Conservation (phyloP, 2,113 vertebrate genomes). For the Salvator merianae region DNA sequence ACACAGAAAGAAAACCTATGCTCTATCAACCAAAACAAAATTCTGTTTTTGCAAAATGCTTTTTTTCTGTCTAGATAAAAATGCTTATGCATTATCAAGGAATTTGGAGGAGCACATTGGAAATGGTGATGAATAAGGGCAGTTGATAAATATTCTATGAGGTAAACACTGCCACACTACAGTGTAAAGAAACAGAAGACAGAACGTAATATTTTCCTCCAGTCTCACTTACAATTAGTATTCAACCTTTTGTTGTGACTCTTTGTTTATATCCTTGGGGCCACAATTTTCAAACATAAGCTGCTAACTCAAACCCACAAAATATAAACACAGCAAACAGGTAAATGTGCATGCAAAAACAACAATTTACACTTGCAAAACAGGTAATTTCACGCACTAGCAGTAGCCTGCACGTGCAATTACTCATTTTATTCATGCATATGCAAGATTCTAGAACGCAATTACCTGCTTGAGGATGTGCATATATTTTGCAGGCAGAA, state of each 20-base stretch:
- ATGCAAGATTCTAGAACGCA: constrained; percentile 53
- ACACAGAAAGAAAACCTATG: background rate
- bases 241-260: constrained; percentile 17
- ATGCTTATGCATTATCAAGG: background rate
- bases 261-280: constrained; percentile 18
- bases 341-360: constrained; percentile 63
- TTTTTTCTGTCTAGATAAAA: background rate
- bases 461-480: constrained; percentile 56
- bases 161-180: constrained; percentile 8
- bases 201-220: constrained; percentile 7
- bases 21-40: background rate
- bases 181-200: background rate
- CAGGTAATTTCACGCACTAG: constrained; percentile 59
- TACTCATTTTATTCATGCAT: constrained; percentile 64
- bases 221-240: constrained; percentile 30
- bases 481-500: constrained; percentile 55
- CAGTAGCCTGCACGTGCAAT: constrained; percentile 52
- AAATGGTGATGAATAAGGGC: background rate
- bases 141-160: constrained; percentile 14
- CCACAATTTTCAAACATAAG: constrained; percentile 39
- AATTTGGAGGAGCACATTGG: background rate
- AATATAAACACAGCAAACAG: constrained; percentile 53
- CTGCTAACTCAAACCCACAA: constrained; percentile 41
- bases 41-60: constrained; percentile 7
- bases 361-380: constrained; percentile 68